phyloP scores from a whole-genome alignment of 2,797 vertebrate species.

The Cottoperca gobio region DNA sequence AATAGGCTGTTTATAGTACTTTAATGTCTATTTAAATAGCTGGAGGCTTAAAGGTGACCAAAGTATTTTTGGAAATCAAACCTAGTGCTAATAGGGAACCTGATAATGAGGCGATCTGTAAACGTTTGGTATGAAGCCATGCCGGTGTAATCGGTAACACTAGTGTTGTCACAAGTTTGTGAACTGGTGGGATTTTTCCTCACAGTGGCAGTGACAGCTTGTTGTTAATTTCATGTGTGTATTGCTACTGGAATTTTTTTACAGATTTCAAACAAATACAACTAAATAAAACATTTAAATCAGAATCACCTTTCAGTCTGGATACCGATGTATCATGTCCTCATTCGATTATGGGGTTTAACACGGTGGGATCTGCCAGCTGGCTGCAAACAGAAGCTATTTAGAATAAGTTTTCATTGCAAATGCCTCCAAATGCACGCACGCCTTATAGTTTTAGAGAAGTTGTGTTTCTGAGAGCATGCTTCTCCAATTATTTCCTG shows the following conservation, averaged over 20 bases:
- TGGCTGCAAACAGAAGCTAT: slow-evolving; percentile 48
- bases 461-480: slow-evolving; percentile 56
- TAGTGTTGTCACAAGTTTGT: too few relatives aligned
- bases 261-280: not conserved
- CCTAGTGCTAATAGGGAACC: too few relatives aligned
- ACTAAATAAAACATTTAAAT: not conserved
- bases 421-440: slow-evolving; percentile 42
- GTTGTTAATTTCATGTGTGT: not conserved
- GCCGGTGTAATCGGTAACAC: too few relatives aligned
- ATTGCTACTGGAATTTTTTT: not conserved
- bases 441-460: slow-evolving; percentile 23
- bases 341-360: slow-evolving; percentile 52
- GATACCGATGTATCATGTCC: slow-evolving; percentile 53
- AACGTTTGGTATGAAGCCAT: too few relatives aligned
- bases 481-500: slow-evolving; percentile 60
- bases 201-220: not conserved
- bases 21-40: not conserved
- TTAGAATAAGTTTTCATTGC: slow-evolving; percentile 44
- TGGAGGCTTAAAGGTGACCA: not conserved
- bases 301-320: too few relatives aligned
- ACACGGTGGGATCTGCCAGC: slow-evolving; percentile 51
- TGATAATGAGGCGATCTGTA: too few relatives aligned
- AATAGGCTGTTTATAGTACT: not conserved
- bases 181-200: too few relatives aligned
- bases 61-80: too few relatives aligned